phyloP scores from a whole-genome alignment of 2,888 invertebrate species.

The Cephus pygmeus region DNA sequence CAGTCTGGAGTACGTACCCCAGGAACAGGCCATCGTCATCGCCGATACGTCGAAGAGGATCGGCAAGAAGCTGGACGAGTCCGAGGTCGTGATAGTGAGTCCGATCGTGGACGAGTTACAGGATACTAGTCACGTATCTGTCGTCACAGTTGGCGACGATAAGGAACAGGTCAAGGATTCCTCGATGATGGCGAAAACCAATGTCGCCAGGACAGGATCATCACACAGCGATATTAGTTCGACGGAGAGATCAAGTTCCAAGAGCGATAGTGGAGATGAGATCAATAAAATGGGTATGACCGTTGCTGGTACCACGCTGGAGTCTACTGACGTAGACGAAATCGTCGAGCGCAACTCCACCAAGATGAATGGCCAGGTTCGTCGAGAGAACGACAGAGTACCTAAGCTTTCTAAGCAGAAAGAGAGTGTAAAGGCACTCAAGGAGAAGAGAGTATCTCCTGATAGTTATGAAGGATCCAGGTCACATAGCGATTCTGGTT shows the following conservation, averaged over 20 bases:
- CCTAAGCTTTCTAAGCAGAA: conserved; percentile 51
- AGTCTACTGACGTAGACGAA: conserved; percentile 52
- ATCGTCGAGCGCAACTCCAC: conserved; percentile 38
- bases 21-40: conserved; percentile 60
- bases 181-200: conserved; percentile 61
- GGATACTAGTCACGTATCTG: conserved; percentile 93
- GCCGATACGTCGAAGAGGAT: conserved; percentile 62
- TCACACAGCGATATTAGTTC: conserved; percentile 51
- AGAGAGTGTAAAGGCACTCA: conserved; percentile 34
- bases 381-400: conserved; percentile 57
- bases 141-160: conserved; percentile 88
- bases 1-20: conserved; percentile 74
- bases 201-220: conserved; percentile 57
- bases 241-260: conserved; percentile 44
- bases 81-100: conserved; percentile 85
- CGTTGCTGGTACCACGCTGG: conserved; percentile 65
- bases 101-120: conserved; percentile 69
- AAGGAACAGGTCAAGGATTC: conserved; percentile 81
- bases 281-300: conserved; percentile 65
- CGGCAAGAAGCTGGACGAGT: conserved; percentile 83
- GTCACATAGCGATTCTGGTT: conserved; percentile 82
- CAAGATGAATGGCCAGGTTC: conserved; percentile 68
- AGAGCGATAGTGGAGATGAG: conserved; percentile 62
- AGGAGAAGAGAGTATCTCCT: conserved; percentile 68
- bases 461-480: conserved; percentile 72